Base-by-base conservation (phyloP, 53 echinoderm and acorn worm genomes). In the Patiria pectinifera region DNA sequence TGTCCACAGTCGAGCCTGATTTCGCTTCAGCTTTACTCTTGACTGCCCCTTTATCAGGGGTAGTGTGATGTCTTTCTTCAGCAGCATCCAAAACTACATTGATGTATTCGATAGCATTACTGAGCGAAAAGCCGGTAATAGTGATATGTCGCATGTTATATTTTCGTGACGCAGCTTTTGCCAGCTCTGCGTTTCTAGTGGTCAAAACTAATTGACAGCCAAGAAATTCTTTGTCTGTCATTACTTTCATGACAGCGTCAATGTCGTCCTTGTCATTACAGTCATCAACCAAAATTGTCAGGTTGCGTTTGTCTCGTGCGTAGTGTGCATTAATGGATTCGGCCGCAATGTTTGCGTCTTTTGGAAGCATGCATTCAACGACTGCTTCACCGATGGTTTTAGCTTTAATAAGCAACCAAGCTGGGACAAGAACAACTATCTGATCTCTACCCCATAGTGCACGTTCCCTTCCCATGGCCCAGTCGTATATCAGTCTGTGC, bases 111-210 rank as follows among this genome's bases (percentile, higher is more conserved):
- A 14, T 44, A 3, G 79, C 61, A 89, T 21, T 79, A 11, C 35
- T 24, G 44, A 14, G 79, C 19, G 44, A 45, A 21, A 89, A 89
- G 62, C 89, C 89, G 47, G 62, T n/a, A 45, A 89, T 61, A 14
- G 78, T 89, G 16, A 89, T 45, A 62, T 89, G 89, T 25, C 89
- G 78, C 43, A 62, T 26, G 45, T 4, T 66, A 66, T 66, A 6
- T 66, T 66, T 66, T 13, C 0, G 35, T 58, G 46, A 35, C 45
- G 3, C 12, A 89, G 12, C 43, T 6, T 79, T 25, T 23, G 79
- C 14, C 43, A 45, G 19, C 16, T 46, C 12, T 10, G 46, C 45
- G 11, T 79, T 43, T 53, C 89, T 62, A 35, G 89, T 78, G 4
- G 89, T 21, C 61, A 89, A 12, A 10, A 89, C 79, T 43, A 79